Conservation (phyloP, 2,888 invertebrate genomes). For the Catocala nupta region DNA sequence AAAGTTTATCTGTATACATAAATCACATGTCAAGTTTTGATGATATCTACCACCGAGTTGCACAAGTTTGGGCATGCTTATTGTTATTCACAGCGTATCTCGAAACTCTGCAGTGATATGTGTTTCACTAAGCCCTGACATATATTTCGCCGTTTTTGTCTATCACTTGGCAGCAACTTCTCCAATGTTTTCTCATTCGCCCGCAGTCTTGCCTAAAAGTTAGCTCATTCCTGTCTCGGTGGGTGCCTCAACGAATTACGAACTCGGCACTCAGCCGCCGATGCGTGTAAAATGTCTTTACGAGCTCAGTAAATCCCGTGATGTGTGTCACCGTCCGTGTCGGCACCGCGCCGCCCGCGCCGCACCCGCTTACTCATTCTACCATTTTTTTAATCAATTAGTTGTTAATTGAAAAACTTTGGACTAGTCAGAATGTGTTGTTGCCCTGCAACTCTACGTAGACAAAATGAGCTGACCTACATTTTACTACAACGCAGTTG, state of each 20-base stretch:
- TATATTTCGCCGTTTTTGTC: conserved; percentile 79
- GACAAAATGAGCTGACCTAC: conserved; percentile 66
- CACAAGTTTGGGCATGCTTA: conserved; percentile 62
- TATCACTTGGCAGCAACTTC: conserved; percentile 79
- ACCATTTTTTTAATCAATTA: conserved; percentile 75
- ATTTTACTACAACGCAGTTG: conserved; percentile 66
- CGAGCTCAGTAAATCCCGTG: conserved; percentile 72
- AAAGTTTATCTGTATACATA: conserved; percentile 62
- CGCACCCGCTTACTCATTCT: conserved; percentile 26
- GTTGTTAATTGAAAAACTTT: conserved; percentile 82
- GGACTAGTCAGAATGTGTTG: conserved; percentile 53
- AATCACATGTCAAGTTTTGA: conserved; percentile 62
- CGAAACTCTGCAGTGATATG: conserved; percentile 72
- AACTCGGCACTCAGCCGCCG: conserved; percentile 77
- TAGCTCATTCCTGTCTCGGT: conserved; percentile 79
- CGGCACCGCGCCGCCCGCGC: conserved; percentile 23
- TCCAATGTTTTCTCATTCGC: conserved; percentile 82
- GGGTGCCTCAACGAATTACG: conserved; percentile 77
- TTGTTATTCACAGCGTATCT: conserved; percentile 76
- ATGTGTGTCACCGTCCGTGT: conserved; percentile 62
- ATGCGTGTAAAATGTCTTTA: conserved; percentile 83
- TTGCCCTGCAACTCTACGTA: conserved; percentile 60
- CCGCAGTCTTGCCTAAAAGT: conserved; percentile 77
- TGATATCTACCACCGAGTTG: conserved; percentile 62
- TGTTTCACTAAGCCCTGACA: conserved; percentile 72